Base-by-base conservation (phyloP, 2,113 vertebrate species). In the Mionectes macconnelli region DNA sequence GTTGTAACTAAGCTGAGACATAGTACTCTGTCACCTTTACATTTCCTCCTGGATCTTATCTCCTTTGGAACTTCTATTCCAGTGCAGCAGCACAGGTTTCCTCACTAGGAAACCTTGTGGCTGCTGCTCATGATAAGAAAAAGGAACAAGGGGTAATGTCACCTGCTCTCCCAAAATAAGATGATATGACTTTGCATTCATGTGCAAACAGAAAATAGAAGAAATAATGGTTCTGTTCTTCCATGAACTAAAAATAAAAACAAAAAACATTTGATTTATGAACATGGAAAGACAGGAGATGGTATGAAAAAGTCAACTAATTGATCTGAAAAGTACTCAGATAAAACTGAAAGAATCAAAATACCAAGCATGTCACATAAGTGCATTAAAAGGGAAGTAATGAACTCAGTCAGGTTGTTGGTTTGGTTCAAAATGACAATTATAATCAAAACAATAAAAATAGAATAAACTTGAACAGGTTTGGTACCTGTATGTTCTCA, bases 151-250 rank as follows among this genome's bases (percentile, higher is more conserved):
- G 10, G 4, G 3, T 12, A 9, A 25, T 22, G 39, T 79, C 39
- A 21, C 53, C 42, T 73, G 20, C 6, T 25, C 27, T 64, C 47
- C 68, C 35, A n/a, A 47, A 59, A 40, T 25, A 52, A n/a, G 14
- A 6, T 17, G 22, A 16, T 30, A 5, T 0, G 1, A 31, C 13
- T 67, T 50, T 68, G 18, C 30, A 60, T 25, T n/a, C 9, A 33
- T 14, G 23, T 70, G 39, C 37, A 83, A 50, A n/a, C 0, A 19
- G 33, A 74, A 81, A 52, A 74, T 7, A 30, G 31, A 52, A 72
- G 27, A 89, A 87, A 64, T 11, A 25, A 8, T 25, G 6, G 6
- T 40, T 27, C 11, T 59, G 57, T 67, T 47, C 8, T 33, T 64
- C 27, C 55, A 22, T 33, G 30, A 87, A 52, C 1, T 20, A 10